Evolutionary conservation across 2,888 invertebrate species (phyloP).

Genomic region (Sphaerophoria taeniata): DNA sequence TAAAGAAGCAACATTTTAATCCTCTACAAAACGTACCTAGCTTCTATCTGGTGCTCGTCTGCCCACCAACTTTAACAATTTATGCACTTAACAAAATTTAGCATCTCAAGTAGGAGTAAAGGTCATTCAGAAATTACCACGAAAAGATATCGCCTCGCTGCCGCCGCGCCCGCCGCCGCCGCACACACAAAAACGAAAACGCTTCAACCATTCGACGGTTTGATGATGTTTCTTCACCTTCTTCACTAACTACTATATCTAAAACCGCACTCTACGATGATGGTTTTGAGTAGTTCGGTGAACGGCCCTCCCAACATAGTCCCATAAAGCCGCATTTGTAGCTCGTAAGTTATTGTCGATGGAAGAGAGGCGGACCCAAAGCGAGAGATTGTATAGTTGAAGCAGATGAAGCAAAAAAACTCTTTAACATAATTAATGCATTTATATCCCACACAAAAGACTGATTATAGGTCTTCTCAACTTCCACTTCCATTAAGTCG

Average conservation of each 20-base stretch:
- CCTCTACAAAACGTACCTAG: neutral
- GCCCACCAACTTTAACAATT: constrained; percentile 35
- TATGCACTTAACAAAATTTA: constrained; percentile 54
- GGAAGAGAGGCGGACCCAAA: constrained; percentile 29
- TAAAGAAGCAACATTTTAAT: neutral
- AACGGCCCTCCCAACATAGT: neutral
- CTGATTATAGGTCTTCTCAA: constrained; percentile 59
- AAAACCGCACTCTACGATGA: no score
- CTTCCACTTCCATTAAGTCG: constrained; percentile 69
- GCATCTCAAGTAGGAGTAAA: constrained; percentile 60
- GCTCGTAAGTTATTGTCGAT: constrained; percentile 11
- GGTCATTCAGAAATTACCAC: constrained; percentile 45
- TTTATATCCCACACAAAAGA: constrained; percentile 73
- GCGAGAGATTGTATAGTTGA: neutral
- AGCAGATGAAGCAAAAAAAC: constrained; percentile 16
- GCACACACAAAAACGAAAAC: constrained; percentile 29
- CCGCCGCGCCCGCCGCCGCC: neutral
- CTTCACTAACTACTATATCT: constrained; percentile 36
- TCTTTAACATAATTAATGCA: constrained; percentile 73
- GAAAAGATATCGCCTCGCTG: constrained; percentile 22
- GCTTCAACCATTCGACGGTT: constrained; percentile 19
- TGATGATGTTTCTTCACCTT: constrained; percentile 51
- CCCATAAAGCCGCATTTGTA: neutral
- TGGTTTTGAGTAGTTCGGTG: constrained; percentile 32
- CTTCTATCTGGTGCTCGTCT: constrained; percentile 6